Evolutionary conservation across 53 echinoderm and acorn worm species (phyloP).

Genomic region (Luidia sarsii): DNA sequence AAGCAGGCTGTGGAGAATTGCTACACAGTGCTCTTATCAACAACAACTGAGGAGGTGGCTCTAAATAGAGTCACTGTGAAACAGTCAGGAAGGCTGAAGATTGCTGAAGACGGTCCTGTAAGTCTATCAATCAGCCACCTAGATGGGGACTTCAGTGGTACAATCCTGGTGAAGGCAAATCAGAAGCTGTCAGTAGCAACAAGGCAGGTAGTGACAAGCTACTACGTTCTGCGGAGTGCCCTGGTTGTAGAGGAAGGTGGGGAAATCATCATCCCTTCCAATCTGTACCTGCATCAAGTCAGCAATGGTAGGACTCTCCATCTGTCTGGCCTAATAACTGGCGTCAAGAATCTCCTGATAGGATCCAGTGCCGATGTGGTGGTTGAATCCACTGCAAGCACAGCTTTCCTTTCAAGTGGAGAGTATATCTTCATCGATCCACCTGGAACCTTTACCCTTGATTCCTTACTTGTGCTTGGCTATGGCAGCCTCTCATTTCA

Average conservation of each 20-base stretch:
- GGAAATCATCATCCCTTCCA: slow-evolving; percentile 72
- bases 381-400: slow-evolving; percentile 65
- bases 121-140: slow-evolving; percentile 50
- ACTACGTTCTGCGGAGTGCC: slow-evolving; percentile 69
- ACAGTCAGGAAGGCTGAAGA: slow-evolving; percentile 56
- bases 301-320: slow-evolving; percentile 43
- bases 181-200: slow-evolving; percentile 76
- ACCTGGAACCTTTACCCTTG: slow-evolving; percentile 74
- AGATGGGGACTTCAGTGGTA: slow-evolving; percentile 76
- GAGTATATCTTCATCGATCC: slow-evolving; percentile 61
- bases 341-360: slow-evolving; percentile 64
- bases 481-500: slow-evolving; percentile 54
- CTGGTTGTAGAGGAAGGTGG: slow-evolving; percentile 68
- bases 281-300: slow-evolving; percentile 57
- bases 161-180: slow-evolving; percentile 55
- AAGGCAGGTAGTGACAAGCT: slow-evolving; percentile 57
- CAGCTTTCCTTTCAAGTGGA: slow-evolving; percentile 53
- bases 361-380: slow-evolving; percentile 63
- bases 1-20: slow-evolving; percentile 9
- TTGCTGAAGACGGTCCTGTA: slow-evolving; percentile 41
- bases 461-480: slow-evolving; percentile 66
- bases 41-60: background rate
- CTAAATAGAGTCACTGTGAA: slow-evolving; percentile 50
- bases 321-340: slow-evolving; percentile 69
- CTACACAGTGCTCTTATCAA: slow-evolving; percentile 51